Evolutionary conservation across 2,797 vertebrate genomes (phyloP), one percentile per base, ranked within the genome.

Genomic region (Microctenopoma stevenorrisi): DNA sequence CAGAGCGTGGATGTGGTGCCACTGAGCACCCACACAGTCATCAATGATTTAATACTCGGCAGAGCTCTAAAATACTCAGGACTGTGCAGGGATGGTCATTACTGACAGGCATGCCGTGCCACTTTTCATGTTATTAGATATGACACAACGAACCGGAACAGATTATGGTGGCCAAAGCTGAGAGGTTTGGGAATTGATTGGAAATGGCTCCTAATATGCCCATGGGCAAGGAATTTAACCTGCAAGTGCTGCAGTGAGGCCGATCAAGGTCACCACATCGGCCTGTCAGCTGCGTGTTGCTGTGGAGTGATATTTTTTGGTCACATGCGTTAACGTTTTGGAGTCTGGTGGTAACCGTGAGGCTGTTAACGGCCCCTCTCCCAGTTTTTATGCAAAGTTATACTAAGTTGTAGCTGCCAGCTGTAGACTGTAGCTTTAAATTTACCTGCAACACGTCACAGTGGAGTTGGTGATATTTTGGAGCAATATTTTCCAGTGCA

Each of bases 21-120:
- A 70, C 65, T n/a, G 72, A 81, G 72, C 80, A 79, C 82, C 76
- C 78, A 75, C 86, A 71, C 71, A 68, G 57, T 72, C 79, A 82
- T 84, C 80, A 83, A 76, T 91, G 88, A 91, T 89, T 91, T 87
- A 90, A 84, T 76, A 81, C 79, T 59, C 69, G 66, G 72, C 79
- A 64, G 68, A 75, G 80, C 76, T 74, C 71, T 76, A 70, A 86
- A 87, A 74, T 70, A 79, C 79, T 84, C 79, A 74, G 70, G 80
- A 76, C 68, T 76, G 51, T 53, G 59, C 71, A 60, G 74, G 56
- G 52, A 71, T 16, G 35, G 74, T 80, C 76, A 72, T 76, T 73
- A 71, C 65, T 56, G 70, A 53, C 22, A 22, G 53, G 59, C 64
- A 69, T 71, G 75, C 53, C 62, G 30, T 6, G 38, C 65, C 68